Conservation (phyloP, 2,888 invertebrate species). For the Tetheella fluctuosa region DNA sequence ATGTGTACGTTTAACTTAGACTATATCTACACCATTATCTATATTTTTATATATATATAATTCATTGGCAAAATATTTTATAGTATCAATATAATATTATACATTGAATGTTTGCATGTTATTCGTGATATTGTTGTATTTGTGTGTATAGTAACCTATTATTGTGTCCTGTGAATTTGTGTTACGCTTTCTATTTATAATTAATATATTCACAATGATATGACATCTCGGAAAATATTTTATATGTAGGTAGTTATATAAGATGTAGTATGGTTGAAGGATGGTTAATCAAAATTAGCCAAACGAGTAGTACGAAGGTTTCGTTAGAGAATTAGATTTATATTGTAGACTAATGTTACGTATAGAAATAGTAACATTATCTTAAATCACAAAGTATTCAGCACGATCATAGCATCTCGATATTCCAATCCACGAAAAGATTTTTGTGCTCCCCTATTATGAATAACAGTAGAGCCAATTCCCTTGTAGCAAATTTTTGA, state of each 20-base stretch:
- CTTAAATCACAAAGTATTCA: neutral
- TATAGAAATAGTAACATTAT: neutral
- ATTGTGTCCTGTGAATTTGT: slow-evolving; percentile 86
- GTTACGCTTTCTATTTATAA: slow-evolving; percentile 83
- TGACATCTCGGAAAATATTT: slow-evolving; percentile 28
- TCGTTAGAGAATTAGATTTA: neutral
- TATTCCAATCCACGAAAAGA: neutral
- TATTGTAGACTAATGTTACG: neutral
- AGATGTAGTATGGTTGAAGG: neutral
- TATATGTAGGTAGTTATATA: slow-evolving; percentile 35
- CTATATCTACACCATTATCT: slow-evolving; percentile 25
- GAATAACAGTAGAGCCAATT: neutral
- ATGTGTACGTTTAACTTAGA: slow-evolving; percentile 48
- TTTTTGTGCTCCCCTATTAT: neutral
- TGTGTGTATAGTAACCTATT: slow-evolving; percentile 38
- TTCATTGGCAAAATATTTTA: slow-evolving; percentile 40
- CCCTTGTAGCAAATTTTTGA: neutral
- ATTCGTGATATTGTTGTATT: slow-evolving; percentile 59
- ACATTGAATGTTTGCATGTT: slow-evolving; percentile 47
- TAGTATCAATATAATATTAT: slow-evolving; percentile 25
- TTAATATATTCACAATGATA: slow-evolving; percentile 39
- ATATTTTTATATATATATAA: slow-evolving; percentile 36
- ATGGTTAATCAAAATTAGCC: neutral
- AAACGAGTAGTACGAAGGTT: neutral
- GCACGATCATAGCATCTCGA: slow-evolving; percentile 1